Evolutionary conservation across 1,140 invertebrate genomes (phyloP), one percentile per base, ranked within the genome.

Genomic region (Hycleus cichorii): DNA sequence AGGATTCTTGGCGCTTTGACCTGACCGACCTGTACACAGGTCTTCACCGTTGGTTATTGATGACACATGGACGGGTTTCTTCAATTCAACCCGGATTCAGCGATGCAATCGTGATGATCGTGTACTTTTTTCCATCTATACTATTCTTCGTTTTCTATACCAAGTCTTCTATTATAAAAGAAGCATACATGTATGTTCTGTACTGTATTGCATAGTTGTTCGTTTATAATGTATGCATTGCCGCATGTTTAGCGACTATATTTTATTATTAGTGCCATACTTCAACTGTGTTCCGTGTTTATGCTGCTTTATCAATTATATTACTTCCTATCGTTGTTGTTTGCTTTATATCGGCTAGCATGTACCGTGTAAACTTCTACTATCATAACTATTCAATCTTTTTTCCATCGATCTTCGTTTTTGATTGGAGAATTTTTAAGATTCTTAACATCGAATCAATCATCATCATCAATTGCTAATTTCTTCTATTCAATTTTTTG

Each of bases 41-140:
- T 62, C 60, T 62, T 49, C 55, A 26, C 56, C 56, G 58, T 62
- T 58, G 38, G 60, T 62, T 62, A 62, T 62, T 58, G 60, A 62
- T 62, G 60, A 62, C 60, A 62, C 56, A 62, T 62, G 47, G 60
- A 58, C 60, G 60, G 56, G 60, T 62, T 62, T 62, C 60, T 62
- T 62, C 56, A 58, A 58, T 62, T 62, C 60, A 58, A 62, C 42
- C 45, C 55, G 60, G 55, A 58, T 62, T 62, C 50, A 26, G 39
- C 40, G 49, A 52, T 50, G 59, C 48, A 47, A 48, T 58, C 60
- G 60, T 60, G 58, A 60, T 55, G 49, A 52, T 48, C 43, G 53
- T 52, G 58, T 42, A 27, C 57, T 18, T 60, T 59, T 60, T 60
- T 47, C 42, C 32, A 3, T 32, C 32, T 32, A 18, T 18, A 18